A percentile compares a stretch with the other conserved stretches of the same genome.
These are phyloP conservation scores for Amphipyra tragopoginis DNA, from an alignment of 2,888 invertebrate genomes.

Conservation along the genomic window DNA sequence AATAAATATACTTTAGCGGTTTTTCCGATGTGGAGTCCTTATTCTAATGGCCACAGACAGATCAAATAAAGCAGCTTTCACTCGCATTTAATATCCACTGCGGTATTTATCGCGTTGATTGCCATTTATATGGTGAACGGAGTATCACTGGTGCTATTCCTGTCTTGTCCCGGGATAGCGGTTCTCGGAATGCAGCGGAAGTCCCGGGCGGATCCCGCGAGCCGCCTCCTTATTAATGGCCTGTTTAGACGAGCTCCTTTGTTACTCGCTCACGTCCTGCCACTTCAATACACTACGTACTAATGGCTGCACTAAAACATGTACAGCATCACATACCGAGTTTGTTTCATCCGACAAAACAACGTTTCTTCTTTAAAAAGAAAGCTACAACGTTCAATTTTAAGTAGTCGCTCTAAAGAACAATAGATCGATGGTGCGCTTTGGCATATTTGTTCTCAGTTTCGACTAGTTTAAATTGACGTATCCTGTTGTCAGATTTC, in stretches of 20 bases:
- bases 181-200: slow-evolving; percentile 87
- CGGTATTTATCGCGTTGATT: slow-evolving; percentile 60
- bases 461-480: slow-evolving; percentile 86
- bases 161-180: slow-evolving; percentile 83
- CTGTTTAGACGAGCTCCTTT: slow-evolving; percentile 88
- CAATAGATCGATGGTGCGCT: slow-evolving; percentile 70
- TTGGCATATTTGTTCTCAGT: slow-evolving; percentile 74
- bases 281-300: slow-evolving; percentile 73
- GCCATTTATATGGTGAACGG: slow-evolving; percentile 73
- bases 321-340: slow-evolving; percentile 53
- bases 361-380: slow-evolving; percentile 51
- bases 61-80: slow-evolving; percentile 22
- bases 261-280: slow-evolving; percentile 86
- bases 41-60: not conserved
- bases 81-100: slow-evolving; percentile 39
- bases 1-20: too few species aligned
- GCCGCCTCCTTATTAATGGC: slow-evolving; percentile 89
- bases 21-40: not conserved
- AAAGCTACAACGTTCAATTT: slow-evolving; percentile 61
- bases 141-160: slow-evolving; percentile 82
- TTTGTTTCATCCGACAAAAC: slow-evolving; percentile 49
- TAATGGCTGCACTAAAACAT: slow-evolving; percentile 56
- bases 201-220: slow-evolving; percentile 81
- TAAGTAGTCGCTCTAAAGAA: slow-evolving; percentile 57
- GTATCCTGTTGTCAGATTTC: slow-evolving; percentile 87